Percentiles rank a stretch among this genome's conserved stretches.
phyloP scores from a whole-genome alignment of 2,113 vertebrate species.

The Pseudois nayaur region DNA sequence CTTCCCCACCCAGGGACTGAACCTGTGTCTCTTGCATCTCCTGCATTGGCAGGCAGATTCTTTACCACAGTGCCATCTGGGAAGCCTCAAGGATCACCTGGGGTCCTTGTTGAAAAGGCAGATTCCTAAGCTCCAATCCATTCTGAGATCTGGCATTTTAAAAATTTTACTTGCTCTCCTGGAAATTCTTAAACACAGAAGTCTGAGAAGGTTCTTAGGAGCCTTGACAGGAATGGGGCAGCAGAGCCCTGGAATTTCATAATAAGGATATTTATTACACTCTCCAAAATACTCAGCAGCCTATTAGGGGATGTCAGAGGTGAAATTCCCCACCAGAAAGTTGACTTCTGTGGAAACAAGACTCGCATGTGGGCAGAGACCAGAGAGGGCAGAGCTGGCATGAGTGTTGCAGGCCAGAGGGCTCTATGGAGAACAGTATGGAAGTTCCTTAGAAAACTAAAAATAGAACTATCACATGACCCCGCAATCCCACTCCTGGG shows the following conservation, averaged over 20 bases:
- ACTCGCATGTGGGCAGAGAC: accelerated
- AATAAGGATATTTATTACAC: too few species aligned
- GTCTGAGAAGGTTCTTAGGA: neutral
- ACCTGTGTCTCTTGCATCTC: neutral
- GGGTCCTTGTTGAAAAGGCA: too few species aligned
- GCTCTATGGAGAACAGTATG: neutral
- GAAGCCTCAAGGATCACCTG: neutral
- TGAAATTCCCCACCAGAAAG: neutral
- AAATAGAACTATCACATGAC: neutral
- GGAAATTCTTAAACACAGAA: neutral
- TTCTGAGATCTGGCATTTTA: neutral
- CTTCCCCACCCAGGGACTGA: neutral
- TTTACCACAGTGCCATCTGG: neutral
- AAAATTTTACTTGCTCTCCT: neutral
- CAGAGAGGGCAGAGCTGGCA: neutral
- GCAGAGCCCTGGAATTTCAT: neutral
- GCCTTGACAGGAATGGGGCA: neutral
- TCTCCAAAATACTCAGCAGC: neutral
- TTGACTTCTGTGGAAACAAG: neutral
- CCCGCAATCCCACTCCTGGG: neutral
- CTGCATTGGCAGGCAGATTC: neutral
- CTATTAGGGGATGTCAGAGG: neutral
- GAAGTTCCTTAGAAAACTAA: neutral
- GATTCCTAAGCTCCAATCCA: neutral
- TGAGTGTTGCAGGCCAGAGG: accelerated